phyloP scores from a whole-genome alignment of 2,888 invertebrate species.

The Diploptera punctata region DNA sequence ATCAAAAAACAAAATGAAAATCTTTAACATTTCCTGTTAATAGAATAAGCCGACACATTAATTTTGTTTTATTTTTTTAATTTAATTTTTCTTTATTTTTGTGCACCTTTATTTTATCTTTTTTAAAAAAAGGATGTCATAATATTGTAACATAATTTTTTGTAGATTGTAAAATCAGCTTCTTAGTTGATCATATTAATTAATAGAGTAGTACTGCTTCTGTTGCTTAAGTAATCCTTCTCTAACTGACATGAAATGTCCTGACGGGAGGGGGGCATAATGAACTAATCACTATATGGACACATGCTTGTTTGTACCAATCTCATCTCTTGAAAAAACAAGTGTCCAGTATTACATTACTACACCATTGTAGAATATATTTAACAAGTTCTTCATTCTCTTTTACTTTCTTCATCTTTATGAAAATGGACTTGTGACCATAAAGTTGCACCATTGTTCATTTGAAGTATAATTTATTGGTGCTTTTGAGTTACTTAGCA shows the following conservation, averaged over 20 bases:
- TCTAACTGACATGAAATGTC: slow-evolving; percentile 35
- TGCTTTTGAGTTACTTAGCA: background rate
- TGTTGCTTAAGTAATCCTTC: slow-evolving; percentile 37
- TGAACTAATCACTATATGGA: background rate
- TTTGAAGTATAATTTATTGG: background rate
- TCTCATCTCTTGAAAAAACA: background rate
- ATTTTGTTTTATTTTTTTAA: slow-evolving; percentile 43
- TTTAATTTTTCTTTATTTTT: slow-evolving; percentile 32
- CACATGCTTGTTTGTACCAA: background rate
- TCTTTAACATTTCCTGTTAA: slow-evolving; percentile 30
- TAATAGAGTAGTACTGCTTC: slow-evolving; percentile 38
- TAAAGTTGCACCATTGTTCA: background rate
- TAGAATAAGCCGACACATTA: slow-evolving; percentile 35
- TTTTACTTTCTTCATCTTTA: background rate
- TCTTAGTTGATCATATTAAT: slow-evolving; percentile 38
- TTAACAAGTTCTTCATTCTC: background rate
- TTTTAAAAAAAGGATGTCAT: slow-evolving; percentile 30
- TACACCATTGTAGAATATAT: background rate
- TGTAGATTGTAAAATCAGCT: slow-evolving; percentile 41
- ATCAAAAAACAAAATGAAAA: slow-evolving; percentile 1
- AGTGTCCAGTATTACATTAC: slow-evolving; percentile 5
- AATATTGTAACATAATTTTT: slow-evolving; percentile 42
- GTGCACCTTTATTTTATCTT: slow-evolving; percentile 29
- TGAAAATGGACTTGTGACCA: background rate
- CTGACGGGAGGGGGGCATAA: slow-evolving; percentile 27